Conservation (phyloP, 2,797 vertebrate genomes). For the Melanotaenia nigrans region DNA sequence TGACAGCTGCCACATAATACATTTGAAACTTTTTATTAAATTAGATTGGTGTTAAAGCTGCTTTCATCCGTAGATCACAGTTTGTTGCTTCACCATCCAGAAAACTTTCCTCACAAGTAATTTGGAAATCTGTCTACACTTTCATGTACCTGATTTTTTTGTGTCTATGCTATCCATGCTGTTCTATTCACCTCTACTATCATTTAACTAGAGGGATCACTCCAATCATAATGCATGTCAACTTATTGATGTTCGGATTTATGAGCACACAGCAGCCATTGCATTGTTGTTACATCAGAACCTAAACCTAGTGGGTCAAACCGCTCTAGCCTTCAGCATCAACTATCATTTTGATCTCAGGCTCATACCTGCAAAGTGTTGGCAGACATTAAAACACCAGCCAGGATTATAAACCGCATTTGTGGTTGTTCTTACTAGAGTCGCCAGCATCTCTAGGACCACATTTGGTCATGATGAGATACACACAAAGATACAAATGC, state of each 20-base stretch:
- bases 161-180: not conserved
- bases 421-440: not conserved
- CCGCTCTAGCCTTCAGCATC: not conserved
- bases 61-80: not conserved
- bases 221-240: not conserved
- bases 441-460: not conserved
- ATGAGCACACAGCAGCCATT: not conserved
- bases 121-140: not conserved
- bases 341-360: not conserved
- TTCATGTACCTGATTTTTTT: not conserved
- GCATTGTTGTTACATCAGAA: not conserved
- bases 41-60: not conserved
- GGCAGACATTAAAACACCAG: not conserved
- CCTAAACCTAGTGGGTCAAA: not conserved
- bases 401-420: not conserved
- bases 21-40: not conserved
- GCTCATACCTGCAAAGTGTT: not conserved
- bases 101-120: not conserved
- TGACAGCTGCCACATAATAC: constrained; percentile 18
- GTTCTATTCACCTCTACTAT: not conserved
- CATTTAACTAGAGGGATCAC: not conserved
- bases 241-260: not conserved
- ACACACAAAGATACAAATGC: not conserved
- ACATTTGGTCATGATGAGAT: not conserved
- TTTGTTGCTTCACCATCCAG: not conserved